Percentiles rank a stretch among this genome's conserved stretches.
These are phyloP conservation scores for Paelopatides confundens DNA, from an alignment of 53 echinoderm and acorn worm species.

Conservation along the genomic window DNA sequence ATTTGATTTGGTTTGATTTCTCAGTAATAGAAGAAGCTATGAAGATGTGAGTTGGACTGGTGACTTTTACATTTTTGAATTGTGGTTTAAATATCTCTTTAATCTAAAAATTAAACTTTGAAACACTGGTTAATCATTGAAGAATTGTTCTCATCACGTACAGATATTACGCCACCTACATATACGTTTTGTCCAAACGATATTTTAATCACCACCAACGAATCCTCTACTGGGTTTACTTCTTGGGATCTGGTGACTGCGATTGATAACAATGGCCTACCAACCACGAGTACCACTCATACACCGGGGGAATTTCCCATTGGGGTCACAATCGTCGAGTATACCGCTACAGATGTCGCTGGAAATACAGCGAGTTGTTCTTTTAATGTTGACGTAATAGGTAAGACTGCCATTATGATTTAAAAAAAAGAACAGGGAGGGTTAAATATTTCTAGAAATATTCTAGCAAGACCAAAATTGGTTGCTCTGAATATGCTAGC, in stretches of 20 bases:
- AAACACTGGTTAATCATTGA: too few relatives aligned
- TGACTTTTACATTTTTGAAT: too few relatives aligned
- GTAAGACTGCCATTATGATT: constrained; percentile 35
- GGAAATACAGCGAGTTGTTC: constrained; percentile 17
- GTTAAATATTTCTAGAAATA: too few relatives aligned
- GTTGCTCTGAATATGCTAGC: too few relatives aligned
- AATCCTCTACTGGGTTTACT: background rate
- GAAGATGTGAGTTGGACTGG: too few relatives aligned
- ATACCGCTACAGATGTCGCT: constrained; percentile 32
- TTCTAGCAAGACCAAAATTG: too few relatives aligned
- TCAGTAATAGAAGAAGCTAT: too few relatives aligned
- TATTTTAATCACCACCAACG: background rate
- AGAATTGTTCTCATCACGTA: background rate
- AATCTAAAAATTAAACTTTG: too few relatives aligned
- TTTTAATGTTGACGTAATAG: constrained; percentile 49
- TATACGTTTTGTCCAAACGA: background rate
- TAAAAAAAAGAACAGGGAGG: too few relatives aligned
- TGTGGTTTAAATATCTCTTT: too few relatives aligned
- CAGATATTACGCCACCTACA: constrained; percentile 20
- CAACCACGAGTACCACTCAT: background rate
- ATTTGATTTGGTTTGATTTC: too few relatives aligned
- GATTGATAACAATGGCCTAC: constrained; percentile 9
- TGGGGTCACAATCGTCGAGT: constrained; percentile 42
- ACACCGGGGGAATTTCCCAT: constrained; percentile 35
- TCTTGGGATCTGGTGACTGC: background rate